A percentile compares a stretch with the other conserved stretches of the same genome.
phyloP scores from a whole-genome alignment of 2,797 vertebrate species.

The Muscicapa striata region DNA sequence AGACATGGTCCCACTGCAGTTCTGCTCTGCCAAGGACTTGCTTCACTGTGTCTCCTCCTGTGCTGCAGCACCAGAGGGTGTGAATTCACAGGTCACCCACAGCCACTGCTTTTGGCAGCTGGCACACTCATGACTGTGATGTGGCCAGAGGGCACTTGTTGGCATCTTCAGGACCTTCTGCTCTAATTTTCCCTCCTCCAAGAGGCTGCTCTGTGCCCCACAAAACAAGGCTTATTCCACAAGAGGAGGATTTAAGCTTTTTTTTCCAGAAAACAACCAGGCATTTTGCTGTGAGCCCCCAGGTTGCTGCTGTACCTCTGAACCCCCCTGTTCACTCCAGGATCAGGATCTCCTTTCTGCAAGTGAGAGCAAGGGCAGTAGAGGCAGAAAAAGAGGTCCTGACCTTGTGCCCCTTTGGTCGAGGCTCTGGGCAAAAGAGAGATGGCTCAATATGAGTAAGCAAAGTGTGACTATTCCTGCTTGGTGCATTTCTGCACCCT shows the following conservation, averaged over 20 bases:
- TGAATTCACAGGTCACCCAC: not conserved
- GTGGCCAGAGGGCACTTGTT: fast-evolving
- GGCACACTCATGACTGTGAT: fast-evolving
- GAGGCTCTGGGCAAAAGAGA: not conserved
- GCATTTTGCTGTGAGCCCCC: not conserved
- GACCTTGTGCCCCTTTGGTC: not conserved
- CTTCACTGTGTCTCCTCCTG: not conserved
- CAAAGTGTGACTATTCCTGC: not conserved
- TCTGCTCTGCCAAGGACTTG: not conserved
- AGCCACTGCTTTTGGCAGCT: not conserved
- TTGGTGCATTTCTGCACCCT: not conserved
- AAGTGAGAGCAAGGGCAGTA: not conserved
- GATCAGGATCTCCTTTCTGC: not conserved
- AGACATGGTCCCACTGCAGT: not conserved
- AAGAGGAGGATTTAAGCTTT: not conserved
- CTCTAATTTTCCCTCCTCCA: not conserved
- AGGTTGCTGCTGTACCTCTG: not conserved
- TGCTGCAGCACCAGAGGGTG: not conserved
- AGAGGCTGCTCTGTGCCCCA: not conserved
- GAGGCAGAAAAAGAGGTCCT: not conserved
- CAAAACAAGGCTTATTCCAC: not conserved
- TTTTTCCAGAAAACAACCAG: not conserved
- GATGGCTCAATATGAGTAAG: not conserved
- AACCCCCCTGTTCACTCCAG: not conserved
- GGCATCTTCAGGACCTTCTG: not conserved